phyloP scores from a whole-genome alignment of 2,888 invertebrate species.

The Sinodicranocentrus sp. region DNA sequence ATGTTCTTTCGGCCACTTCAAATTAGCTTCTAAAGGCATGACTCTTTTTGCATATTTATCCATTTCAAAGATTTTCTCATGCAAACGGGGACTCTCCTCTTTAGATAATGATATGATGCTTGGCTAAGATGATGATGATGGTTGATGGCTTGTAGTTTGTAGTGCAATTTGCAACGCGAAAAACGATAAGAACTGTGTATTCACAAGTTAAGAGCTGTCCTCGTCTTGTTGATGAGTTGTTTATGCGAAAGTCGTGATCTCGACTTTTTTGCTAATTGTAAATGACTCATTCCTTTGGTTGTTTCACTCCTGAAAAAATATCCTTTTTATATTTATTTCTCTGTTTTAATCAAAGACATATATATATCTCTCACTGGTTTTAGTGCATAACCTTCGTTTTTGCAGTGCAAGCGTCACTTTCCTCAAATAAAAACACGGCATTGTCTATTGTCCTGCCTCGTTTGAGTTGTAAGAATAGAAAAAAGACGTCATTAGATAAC shows the following conservation, averaged over 20 bases:
- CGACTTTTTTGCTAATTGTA: constrained; percentile 55
- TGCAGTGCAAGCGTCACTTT: no score
- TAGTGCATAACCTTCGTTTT: no score
- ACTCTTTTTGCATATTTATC: neutral
- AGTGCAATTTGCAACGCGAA: neutral
- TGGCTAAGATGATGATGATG: constrained; percentile 11
- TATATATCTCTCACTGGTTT: no score
- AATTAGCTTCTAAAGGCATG: constrained; percentile 10
- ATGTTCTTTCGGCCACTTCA: neutral
- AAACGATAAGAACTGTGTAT: neutral
- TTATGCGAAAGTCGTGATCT: constrained; percentile 61
- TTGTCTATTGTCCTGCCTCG: no score
- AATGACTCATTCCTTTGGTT: constrained; percentile 54
- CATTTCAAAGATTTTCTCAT: constrained; percentile 9
- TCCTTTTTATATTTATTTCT: no score
- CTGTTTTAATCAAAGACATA: no score
- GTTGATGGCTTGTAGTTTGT: neutral
- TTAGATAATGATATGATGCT: neutral
- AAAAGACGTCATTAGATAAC: constrained; percentile 44
- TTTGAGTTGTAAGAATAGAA: no score
- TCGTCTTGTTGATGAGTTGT: constrained; percentile 59
- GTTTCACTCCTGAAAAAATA: neutral
- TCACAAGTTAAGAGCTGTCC: constrained; percentile 11
- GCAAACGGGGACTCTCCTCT: no score
- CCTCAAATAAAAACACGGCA: no score